Base-by-base conservation (phyloP, 2,888 invertebrate genomes). In the Cerastis rubricosa region DNA sequence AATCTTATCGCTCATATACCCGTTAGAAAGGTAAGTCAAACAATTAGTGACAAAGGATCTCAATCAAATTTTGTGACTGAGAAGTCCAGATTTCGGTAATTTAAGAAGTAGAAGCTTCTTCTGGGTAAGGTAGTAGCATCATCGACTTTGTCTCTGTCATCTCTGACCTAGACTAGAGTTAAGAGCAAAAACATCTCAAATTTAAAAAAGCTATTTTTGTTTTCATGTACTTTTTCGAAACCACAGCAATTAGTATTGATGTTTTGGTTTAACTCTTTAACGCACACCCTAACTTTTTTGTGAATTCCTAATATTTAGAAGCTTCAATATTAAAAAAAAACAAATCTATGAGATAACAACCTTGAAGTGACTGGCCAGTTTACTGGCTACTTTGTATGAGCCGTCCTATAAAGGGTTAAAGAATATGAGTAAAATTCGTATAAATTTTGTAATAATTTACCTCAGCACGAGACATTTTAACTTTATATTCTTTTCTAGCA, bases 1-100 rank as follows among this genome's bases (percentile, higher is more conserved):
- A 96, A 97, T 70, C 90, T 97, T 45, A 96, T 98, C 22, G 98
- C 98, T 25, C 97, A 97, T 89, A 96, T 97, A 57, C 97, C 97
- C 17, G 97, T 98, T 17, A 95, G 98, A 90, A 98, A 97, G 93
- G 97, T 97, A 88, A 91, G 93, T 19, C 6, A 17, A 17, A 49
- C 1, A 7, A 49, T 19, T 19, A 54, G 25, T n/a, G 22, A 12
- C 17, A 22, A 51, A 7, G 3, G 3, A 61, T 29, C 17, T 47
- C 17, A 19, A 49, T 49, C n/a, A 49, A 17, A 47, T 17, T 22
- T 57, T 29, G n/a, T 57, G n/a, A 45, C 12, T 71, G 14, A 17
- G 25, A 14, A 11, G 9, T 40, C 40, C 29, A 12, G 17, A 54
- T 29, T 69, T 66, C 14, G n/a, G 47, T 40, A n/a, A 66, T 40